Evolutionary conservation across 2,797 vertebrate species (phyloP).

Genomic region (Argya squamiceps): DNA sequence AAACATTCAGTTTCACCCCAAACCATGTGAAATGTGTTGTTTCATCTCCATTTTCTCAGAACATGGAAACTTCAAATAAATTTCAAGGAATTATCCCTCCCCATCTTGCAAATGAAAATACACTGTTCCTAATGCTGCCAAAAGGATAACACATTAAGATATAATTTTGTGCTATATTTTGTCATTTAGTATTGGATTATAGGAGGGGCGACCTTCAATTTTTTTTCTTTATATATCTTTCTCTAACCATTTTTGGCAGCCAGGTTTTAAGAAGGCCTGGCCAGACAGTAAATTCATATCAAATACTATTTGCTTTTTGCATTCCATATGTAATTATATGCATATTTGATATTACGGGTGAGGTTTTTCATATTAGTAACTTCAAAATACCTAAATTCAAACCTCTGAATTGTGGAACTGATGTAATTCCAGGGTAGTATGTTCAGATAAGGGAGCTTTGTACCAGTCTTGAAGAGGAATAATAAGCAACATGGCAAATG

Average conservation of each 20-base stretch:
- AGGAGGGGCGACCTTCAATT: background rate
- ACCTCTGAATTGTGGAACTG: background rate
- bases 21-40: background rate
- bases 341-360: background rate
- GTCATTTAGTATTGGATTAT: background rate
- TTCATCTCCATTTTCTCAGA: background rate
- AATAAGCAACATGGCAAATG: background rate
- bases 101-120: background rate
- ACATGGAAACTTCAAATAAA: background rate
- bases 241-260: background rate
- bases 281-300: background rate
- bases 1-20: background rate
- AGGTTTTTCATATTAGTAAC: background rate
- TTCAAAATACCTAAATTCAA: background rate
- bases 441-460: background rate
- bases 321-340: slow-evolving; percentile 19
- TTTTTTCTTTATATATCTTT: background rate
- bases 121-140: background rate
- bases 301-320: slow-evolving; percentile 26
- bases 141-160: background rate
- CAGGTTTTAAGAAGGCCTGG: background rate
- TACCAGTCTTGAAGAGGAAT: background rate
- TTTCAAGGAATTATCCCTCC: background rate
- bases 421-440: background rate
- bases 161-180: background rate